phyloP scores from a whole-genome alignment of 2,113 vertebrate genomes.

The Lepidothrix coronata region DNA sequence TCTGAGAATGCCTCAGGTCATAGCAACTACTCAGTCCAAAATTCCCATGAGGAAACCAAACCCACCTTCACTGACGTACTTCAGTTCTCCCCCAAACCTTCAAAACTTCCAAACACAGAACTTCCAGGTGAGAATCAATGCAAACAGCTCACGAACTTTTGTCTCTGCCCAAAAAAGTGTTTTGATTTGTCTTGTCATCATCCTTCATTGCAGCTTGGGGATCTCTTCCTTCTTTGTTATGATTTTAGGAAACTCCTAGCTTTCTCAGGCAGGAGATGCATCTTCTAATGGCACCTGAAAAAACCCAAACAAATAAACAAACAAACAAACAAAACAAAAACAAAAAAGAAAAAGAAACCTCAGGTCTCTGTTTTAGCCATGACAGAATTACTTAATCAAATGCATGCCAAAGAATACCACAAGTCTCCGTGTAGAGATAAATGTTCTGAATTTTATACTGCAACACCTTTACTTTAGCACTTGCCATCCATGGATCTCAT shows the following conservation, averaged over 20 bases:
- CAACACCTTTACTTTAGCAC: neutral
- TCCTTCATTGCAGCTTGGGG: accelerated
- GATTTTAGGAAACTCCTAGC: neutral
- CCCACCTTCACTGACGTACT: neutral
- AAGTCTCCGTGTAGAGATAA: neutral
- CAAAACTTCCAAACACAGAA: neutral
- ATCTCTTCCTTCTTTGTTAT: neutral
- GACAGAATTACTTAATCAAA: neutral
- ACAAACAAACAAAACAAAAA: no score
- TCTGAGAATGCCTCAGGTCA: neutral
- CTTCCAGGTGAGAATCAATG: accelerated
- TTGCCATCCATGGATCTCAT: neutral
- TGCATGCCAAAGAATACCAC: neutral
- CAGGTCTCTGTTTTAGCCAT: neutral
- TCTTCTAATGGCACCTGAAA: neutral
- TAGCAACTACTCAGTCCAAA: neutral
- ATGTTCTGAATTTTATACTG: neutral
- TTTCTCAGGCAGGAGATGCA: neutral
- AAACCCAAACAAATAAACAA: no score
- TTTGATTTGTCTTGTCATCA: neutral
- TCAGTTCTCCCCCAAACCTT: neutral
- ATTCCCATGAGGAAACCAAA: neutral
- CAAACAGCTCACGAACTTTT: neutral
- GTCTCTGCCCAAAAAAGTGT: neutral
- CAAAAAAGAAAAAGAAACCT: neutral